These are phyloP conservation scores for Notocelia uddmanniana DNA, from an alignment of 2,888 invertebrate genomes.

Conservation along the genomic window DNA sequence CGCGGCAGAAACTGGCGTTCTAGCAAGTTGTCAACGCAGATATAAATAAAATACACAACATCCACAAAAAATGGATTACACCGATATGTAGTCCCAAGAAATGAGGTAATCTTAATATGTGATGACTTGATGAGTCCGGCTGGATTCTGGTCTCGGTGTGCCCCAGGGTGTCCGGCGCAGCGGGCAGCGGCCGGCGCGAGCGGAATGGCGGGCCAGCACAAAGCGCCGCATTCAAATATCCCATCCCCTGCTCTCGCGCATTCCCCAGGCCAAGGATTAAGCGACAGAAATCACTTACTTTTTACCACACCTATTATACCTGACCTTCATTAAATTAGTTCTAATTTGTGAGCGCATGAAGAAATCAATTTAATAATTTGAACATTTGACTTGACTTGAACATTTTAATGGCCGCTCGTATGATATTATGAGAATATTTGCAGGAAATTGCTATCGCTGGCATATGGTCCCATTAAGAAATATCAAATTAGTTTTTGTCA, in stretches of 20 bases:
- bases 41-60: too few relatives aligned
- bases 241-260: conserved; percentile 24
- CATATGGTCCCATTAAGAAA: not conserved
- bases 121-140: too few relatives aligned
- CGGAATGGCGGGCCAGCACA: conserved; percentile 43
- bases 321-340: conserved; percentile 37
- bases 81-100: too few relatives aligned
- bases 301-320: conserved; percentile 57
- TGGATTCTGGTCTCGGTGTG: conserved; percentile 34
- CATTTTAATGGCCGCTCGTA: conserved; percentile 39
- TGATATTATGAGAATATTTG: conserved; percentile 28
- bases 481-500: not conserved
- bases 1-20: too few relatives aligned
- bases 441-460: conserved; percentile 4
- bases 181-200: conserved; percentile 34
- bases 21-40: too few relatives aligned
- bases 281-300: conserved; percentile 68
- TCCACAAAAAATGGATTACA: too few relatives aligned
- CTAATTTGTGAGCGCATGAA: conserved; percentile 41
- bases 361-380: conserved; percentile 43
- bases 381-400: conserved; percentile 22
- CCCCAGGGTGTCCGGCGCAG: conserved; percentile 25
- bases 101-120: too few relatives aligned
- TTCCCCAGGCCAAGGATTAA: conserved; percentile 55
- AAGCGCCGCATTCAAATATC: conserved; percentile 42